phyloP scores from a whole-genome alignment of 2,888 invertebrate genomes.

The Atrina japonica region DNA sequence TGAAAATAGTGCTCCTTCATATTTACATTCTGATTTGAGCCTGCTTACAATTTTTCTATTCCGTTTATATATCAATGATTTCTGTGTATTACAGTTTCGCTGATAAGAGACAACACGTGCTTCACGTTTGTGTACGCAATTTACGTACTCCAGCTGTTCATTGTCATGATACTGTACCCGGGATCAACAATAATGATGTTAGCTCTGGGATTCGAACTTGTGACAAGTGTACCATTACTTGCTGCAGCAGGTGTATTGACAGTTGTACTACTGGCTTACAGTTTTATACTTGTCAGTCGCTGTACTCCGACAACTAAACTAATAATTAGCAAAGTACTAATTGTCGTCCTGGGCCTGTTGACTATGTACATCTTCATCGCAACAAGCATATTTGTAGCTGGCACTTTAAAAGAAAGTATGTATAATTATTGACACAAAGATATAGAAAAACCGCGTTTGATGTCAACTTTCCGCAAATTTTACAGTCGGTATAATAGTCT shows the following conservation, averaged over 20 bases:
- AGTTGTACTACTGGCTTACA: constrained; percentile 13
- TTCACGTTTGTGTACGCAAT: constrained; percentile 59
- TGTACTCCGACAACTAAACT: constrained; percentile 43
- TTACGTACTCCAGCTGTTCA: constrained; percentile 60
- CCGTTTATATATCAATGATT: too few relatives aligned
- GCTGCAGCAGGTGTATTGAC: constrained; percentile 37
- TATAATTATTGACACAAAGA: too few relatives aligned
- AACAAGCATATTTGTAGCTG: constrained; percentile 50
- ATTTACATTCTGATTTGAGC: too few relatives aligned
- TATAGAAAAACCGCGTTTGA: too few relatives aligned
- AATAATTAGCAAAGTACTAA: constrained; percentile 49
- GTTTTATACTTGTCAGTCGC: constrained; percentile 27
- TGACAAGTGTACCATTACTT: constrained; percentile 45
- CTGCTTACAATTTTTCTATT: too few relatives aligned
- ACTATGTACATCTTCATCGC: constrained; percentile 32
- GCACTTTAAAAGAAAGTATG: constrained; percentile 53
- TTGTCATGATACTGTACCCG: constrained; percentile 60
- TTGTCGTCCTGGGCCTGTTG: constrained; percentile 49
- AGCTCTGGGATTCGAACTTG: constrained; percentile 61
- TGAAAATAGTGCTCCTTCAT: too few relatives aligned
- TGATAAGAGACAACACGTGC: constrained; percentile 48
- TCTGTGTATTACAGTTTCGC: background rate
- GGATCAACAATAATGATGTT: constrained; percentile 61
- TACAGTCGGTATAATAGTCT: too few relatives aligned
- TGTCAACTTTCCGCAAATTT: too few relatives aligned